Base-by-base conservation (phyloP, 2,888 invertebrate species). In the Neria commutata region DNA sequence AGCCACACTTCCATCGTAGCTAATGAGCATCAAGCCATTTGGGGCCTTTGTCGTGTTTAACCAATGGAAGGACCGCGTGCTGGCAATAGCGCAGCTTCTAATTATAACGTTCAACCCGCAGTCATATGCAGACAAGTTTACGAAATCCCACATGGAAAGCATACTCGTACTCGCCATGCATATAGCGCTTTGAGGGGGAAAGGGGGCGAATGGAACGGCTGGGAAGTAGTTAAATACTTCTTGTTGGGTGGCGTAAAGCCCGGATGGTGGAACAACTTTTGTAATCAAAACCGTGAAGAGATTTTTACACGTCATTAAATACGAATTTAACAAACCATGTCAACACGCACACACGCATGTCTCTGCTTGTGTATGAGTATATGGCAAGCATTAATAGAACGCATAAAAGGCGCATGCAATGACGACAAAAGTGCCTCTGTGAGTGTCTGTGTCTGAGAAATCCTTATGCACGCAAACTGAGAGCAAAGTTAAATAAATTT, bases 281-380 rank as follows among this genome's bases (percentile, higher is more conserved):
- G 69, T 72, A 72, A 72, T 74, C 72, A 72, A 72, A 72, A 74
- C 72, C 72, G 75, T 72, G 72, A 72, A 72, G 72, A 73, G 74
- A 72, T 74, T 72, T 72, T 72, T 72, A 72, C 72, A 72, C 75
- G 75, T 74, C 72, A 72, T 72, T 72, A 73, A 72, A 72, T 75
- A 66, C 69, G 73, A 70, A 73, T 73, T 74, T 74, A 74, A 73
- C 75, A 65, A 72, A 73, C 72, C 75, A 66, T 72, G 61, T 64
- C 75, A 19, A 65, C 64, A 70, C 58, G 55, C 34, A 56, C 47
- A 48, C 63, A 59, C 49, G 5, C 42, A 8, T 29, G 11, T 8
- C 29, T 29, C 6, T 8, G 29, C 29, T 29, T n/a, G n/a, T n/a
- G n/a, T n/a, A n/a, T n/a, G n/a, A n/a, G n/a, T n/a, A n/a, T n/a